A percentile compares a stretch with the other conserved stretches of the same genome.
These are phyloP conservation scores for Chymomyza caudatula DNA, from an alignment of 2,888 invertebrate genomes.

Conservation along the genomic window DNA sequence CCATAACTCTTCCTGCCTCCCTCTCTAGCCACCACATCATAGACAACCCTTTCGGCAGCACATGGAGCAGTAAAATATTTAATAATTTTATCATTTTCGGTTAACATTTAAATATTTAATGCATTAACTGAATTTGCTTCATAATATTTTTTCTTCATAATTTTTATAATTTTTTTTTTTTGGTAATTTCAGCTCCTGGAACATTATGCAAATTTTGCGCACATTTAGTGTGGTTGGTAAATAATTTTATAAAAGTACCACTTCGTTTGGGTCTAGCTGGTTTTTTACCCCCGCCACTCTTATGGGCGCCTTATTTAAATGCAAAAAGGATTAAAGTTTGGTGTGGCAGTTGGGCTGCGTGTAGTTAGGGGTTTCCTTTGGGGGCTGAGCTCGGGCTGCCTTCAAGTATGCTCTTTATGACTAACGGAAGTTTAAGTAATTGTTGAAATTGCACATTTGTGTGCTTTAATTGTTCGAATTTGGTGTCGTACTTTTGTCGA, in stretches of 20 bases:
- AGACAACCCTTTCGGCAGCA: neutral
- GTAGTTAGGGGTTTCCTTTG: conserved; percentile 1
- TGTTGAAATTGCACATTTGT: conserved; percentile 63
- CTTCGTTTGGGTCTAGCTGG: conserved; percentile 4
- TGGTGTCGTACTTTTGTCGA: conserved; percentile 37
- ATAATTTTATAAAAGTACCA: conserved; percentile 42
- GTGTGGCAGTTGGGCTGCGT: conserved; percentile 4
- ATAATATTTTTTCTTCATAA: neutral
- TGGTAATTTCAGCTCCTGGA: neutral
- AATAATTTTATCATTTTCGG: conserved; percentile 28
- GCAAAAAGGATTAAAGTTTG: conserved; percentile 58
- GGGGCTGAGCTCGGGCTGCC: conserved; percentile 19
- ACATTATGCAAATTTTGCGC: conserved; percentile 50
- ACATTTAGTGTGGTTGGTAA: conserved; percentile 38
- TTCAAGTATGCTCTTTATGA: conserved; percentile 47
- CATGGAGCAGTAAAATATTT: conserved; percentile 4
- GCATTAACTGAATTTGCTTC: conserved; percentile 1
- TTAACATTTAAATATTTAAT: conserved; percentile 29
- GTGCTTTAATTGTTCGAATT: conserved; percentile 58
- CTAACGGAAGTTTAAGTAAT: conserved; percentile 61
- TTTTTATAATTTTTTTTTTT: neutral
- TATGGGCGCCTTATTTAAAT: conserved; percentile 47
- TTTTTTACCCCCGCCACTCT: neutral
- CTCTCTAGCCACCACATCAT: neutral
- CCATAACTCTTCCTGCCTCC: neutral